Percentiles rank a stretch among this genome's conserved stretches.
Conservation (phyloP, 2,797 vertebrate species). For the Podarcis lilfordi region DNA sequence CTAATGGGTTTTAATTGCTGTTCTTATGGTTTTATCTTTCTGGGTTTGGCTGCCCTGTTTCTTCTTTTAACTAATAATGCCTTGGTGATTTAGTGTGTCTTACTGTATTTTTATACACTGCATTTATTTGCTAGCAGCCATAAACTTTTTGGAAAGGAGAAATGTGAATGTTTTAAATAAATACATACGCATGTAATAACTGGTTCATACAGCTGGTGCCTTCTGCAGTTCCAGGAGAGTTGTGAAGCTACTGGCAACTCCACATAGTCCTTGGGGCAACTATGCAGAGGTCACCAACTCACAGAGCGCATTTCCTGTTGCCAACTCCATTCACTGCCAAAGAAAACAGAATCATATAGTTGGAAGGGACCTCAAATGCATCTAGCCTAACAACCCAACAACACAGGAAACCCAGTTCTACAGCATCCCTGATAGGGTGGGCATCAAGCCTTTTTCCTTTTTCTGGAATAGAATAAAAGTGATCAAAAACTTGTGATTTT, state of each 20-base stretch:
- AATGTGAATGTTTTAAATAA: background rate
- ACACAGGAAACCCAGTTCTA: no score
- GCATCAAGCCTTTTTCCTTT: background rate
- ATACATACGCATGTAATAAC: background rate
- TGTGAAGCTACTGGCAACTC: background rate
- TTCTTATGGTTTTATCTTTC: background rate
- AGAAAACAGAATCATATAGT: background rate
- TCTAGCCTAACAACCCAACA: no score
- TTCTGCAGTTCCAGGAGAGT: background rate
- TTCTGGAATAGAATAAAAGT: background rate
- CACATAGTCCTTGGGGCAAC: background rate
- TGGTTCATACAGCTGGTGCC: background rate
- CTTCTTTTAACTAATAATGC: background rate
- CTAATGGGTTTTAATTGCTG: background rate
- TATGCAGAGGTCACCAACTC: background rate
- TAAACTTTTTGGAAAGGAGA: no score
- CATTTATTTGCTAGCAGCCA: no score
- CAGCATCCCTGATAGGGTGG: no score
- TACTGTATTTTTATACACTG: no score
- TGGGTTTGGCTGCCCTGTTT: background rate
- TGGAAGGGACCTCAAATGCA: no score
- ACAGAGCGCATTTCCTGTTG: background rate
- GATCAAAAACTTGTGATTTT: background rate
- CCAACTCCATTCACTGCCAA: background rate
- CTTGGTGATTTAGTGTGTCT: background rate